phyloP scores from a whole-genome alignment of 2,888 invertebrate species.

The Trichogramma evanescens region DNA sequence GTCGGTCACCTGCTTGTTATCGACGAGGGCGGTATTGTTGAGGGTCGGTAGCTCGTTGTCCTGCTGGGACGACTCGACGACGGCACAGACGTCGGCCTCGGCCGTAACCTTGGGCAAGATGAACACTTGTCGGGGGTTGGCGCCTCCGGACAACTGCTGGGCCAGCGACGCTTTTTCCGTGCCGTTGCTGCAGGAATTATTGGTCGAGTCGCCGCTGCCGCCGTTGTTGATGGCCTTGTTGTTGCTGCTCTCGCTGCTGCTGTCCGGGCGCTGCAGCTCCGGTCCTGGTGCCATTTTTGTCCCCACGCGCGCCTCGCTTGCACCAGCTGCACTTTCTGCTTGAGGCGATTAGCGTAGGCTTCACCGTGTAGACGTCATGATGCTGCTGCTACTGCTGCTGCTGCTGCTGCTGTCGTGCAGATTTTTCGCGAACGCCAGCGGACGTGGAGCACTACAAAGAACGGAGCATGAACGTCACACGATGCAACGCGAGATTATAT shows the following conservation, averaged over 20 bases:
- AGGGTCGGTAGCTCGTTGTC: slow-evolving; percentile 14
- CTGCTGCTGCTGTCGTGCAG: neutral
- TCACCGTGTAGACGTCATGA: too few relatives aligned
- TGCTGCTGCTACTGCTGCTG: too few relatives aligned
- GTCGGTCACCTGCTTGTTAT: slow-evolving; percentile 18
- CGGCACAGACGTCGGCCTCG: neutral
- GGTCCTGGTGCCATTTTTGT: slow-evolving; percentile 23
- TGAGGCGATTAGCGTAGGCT: too few relatives aligned
- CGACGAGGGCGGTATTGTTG: slow-evolving; percentile 20
- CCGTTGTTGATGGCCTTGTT: neutral
- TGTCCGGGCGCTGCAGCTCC: slow-evolving; percentile 19
- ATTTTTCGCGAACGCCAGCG: neutral
- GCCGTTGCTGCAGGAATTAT: neutral
- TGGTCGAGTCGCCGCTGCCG: slow-evolving; percentile 4
- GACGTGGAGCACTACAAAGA: too few relatives aligned
- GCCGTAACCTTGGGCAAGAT: neutral
- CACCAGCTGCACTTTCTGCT: neutral
- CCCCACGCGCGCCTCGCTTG: neutral
- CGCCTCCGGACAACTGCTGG: neutral
- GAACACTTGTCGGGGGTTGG: neutral
- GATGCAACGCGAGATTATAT: too few relatives aligned
- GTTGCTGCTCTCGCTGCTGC: slow-evolving; percentile 8
- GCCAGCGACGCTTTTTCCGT: neutral
- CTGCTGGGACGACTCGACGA: neutral
- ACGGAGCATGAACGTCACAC: too few relatives aligned